phyloP scores from a whole-genome alignment of 2,113 vertebrate species.

The Nothobranchius furzeri region DNA sequence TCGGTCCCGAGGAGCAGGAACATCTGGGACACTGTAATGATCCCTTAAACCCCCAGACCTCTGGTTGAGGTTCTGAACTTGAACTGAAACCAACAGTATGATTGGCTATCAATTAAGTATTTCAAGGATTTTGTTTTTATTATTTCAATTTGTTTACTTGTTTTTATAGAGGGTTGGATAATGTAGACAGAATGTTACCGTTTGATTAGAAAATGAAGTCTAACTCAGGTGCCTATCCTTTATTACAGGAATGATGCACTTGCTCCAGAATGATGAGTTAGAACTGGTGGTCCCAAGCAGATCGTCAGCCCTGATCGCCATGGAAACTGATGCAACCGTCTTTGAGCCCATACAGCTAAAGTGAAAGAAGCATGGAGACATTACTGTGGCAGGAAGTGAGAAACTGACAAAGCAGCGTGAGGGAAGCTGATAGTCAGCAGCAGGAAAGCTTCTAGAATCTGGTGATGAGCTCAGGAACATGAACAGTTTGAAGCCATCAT shows the following conservation, averaged over 20 bases:
- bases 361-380: constrained; percentile 27
- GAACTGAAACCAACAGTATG: too few species aligned
- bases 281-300: constrained; percentile 56
- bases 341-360: constrained; percentile 71
- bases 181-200: too few species aligned
- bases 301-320: constrained; percentile 51
- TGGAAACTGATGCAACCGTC: constrained; percentile 62
- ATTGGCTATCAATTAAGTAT: too few species aligned
- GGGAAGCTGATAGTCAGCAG: constrained; percentile 56
- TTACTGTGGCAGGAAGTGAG: constrained; percentile 39
- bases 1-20: too few species aligned
- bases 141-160: too few species aligned
- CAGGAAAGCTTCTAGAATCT: constrained; percentile 7
- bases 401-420: constrained; percentile 34
- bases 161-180: too few species aligned
- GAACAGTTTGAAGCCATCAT: too few species aligned
- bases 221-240: not conserved
- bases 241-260: constrained; percentile 45
- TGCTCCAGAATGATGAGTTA: constrained; percentile 63
- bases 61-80: too few species aligned
- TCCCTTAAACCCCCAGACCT: too few species aligned
- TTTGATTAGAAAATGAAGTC: not conserved
- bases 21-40: too few species aligned
- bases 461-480: not conserved
- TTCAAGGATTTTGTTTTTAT: too few species aligned